Conservation (phyloP, 1,140 invertebrate genomes). For the Centruroides sculpturatus region DNA sequence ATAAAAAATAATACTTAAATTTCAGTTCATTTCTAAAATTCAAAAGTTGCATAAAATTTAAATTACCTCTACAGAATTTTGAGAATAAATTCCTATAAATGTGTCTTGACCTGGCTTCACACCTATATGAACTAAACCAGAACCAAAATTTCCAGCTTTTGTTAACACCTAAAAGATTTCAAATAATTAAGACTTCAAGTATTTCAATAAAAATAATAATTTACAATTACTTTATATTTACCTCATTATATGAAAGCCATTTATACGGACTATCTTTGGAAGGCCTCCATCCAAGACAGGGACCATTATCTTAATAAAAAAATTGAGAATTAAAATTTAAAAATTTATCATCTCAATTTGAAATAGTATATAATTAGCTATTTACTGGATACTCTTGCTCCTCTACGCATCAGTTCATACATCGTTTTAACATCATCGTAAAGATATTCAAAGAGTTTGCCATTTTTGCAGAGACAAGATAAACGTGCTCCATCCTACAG, state of each 20-base stretch:
- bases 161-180: constrained; percentile 36
- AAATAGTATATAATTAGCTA: too few species aligned
- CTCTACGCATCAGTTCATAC: constrained; percentile 78
- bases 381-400: constrained; percentile 66
- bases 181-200: constrained; percentile 7
- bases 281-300: constrained; percentile 81
- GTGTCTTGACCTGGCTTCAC: constrained; percentile 48
- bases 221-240: constrained; percentile 11
- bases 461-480: constrained; percentile 82
- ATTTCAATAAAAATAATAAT: background rate
- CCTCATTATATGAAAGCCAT: constrained; percentile 90
- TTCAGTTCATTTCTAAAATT: too few species aligned
- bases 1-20: too few species aligned
- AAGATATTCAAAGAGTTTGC: constrained; percentile 43
- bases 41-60: too few species aligned
- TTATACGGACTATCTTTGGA: constrained; percentile 62
- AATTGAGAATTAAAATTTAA: constrained; percentile 39
- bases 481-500: constrained; percentile 71
- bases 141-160: constrained; percentile 78
- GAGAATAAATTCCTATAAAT: constrained; percentile 80
- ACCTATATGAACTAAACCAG: constrained; percentile 68
- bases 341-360: too few species aligned
- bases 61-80: constrained; percentile 70
- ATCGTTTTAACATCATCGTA: constrained; percentile 77
- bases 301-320: constrained; percentile 57